Conservation (phyloP, 2,888 invertebrate species). For the Sphaerophoria rueppellii region DNA sequence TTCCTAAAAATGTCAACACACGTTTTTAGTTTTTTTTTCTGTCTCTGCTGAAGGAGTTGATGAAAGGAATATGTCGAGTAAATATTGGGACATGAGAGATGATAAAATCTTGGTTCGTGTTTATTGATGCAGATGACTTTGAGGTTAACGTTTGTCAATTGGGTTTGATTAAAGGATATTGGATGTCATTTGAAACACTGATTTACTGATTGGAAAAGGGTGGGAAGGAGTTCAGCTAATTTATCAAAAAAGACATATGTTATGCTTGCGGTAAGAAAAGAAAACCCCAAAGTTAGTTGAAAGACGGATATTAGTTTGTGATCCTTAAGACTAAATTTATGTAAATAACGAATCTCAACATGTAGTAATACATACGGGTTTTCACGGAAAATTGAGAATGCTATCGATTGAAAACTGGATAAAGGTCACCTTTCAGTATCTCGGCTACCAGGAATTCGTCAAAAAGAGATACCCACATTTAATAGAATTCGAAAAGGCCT, state of each 20-base stretch:
- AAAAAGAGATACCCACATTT: too few species aligned
- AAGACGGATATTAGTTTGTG: too few species aligned
- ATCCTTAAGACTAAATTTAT: too few species aligned
- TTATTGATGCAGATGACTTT: background rate
- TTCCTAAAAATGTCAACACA: conserved; percentile 23
- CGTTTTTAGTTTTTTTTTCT: background rate
- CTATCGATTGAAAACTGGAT: too few species aligned
- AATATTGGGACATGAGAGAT: background rate
- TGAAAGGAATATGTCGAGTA: background rate
- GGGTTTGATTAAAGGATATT: background rate
- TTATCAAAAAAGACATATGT: background rate
- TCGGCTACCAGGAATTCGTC: too few species aligned
- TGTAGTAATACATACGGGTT: too few species aligned
- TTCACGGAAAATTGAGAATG: too few species aligned
- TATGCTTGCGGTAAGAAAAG: too few species aligned
- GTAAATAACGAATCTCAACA: too few species aligned
- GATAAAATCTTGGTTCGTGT: conserved; percentile 11
- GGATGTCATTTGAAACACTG: background rate
- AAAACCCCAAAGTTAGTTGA: too few species aligned
- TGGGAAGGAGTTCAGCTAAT: background rate
- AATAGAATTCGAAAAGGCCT: too few species aligned
- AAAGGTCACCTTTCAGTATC: too few species aligned
- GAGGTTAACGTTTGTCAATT: conserved; percentile 17
- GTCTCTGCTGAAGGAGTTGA: background rate
- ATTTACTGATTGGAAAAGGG: background rate